Conservation (phyloP, 2,113 vertebrate genomes). For the Gopherus flavomarginatus region DNA sequence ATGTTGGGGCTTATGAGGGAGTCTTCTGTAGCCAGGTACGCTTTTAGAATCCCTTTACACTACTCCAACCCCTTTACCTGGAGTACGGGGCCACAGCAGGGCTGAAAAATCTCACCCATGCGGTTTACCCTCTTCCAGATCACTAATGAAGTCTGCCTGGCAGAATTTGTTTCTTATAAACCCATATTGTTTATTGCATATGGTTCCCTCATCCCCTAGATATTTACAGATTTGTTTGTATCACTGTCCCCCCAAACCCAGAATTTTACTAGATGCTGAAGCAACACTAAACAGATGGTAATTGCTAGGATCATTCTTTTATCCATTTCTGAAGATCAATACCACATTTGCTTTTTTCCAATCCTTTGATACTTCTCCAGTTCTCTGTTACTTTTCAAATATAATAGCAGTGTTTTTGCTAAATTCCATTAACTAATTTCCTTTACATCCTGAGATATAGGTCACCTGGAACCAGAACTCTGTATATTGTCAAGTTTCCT, state of each 20-base stretch:
- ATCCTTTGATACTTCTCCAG: neutral
- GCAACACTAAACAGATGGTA: neutral
- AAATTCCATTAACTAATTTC: conserved; percentile 23
- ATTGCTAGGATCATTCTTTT: neutral
- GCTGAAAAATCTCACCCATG: neutral
- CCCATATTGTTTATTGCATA: neutral
- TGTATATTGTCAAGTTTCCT: conserved; percentile 21
- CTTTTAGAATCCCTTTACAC: rapidly evolving
- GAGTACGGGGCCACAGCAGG: rapidly evolving
- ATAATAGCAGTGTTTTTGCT: conserved; percentile 18
- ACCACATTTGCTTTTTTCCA: conserved; percentile 5
- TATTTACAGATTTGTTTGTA: neutral
- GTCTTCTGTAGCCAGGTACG: neutral
- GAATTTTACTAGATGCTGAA: conserved; percentile 23
- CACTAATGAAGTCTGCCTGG: conserved; percentile 55
- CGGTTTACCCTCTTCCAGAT: conserved; percentile 44
- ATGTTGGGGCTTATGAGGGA: neutral
- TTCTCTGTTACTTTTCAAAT: conserved; percentile 15
- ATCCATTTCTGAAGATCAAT: conserved; percentile 20
- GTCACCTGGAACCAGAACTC: conserved; percentile 5
- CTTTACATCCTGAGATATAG: conserved; percentile 23
- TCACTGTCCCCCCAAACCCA: neutral
- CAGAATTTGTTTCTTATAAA: conserved; percentile 4
- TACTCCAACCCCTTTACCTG: neutral
- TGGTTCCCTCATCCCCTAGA: neutral